Base-by-base conservation (phyloP, 1,140 invertebrate genomes). In the Ladona fulva region DNA sequence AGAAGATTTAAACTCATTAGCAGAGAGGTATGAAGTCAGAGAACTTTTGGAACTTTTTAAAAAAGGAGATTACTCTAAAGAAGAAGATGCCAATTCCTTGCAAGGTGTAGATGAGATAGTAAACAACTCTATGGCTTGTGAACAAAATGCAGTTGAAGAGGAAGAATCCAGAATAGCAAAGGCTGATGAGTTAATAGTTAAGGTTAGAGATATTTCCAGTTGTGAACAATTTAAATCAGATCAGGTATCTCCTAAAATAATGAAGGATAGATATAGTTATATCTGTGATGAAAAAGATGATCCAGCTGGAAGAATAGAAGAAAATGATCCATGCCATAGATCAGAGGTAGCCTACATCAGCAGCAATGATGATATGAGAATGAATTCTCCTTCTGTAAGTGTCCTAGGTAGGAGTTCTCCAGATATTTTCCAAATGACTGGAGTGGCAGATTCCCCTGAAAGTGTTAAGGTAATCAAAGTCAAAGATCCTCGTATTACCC, bases 81-180 rank as follows among this genome's bases (percentile, higher is more conserved):
- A 22, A 12, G 14, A 19, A 5, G 3, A 3, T 6, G 52, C 52
- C 14, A 12, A 66, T 66, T 19, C 14, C 14, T 3, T 66, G 14
- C 14, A 25, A 66, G 11, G 11, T 14, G 7, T 24, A 6, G 24
- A 59, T 0, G 19, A 14, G 0, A 77, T 52, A 19, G 14, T 3
- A 52, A 77, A 16, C 6, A 24, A 24, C 24, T 52, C 79, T 78
- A 77, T 82, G 78, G 84, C 82, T 78, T 83, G 84, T 42, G 83
- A 82, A 73, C 81, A 82, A 80, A 75, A 82, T 25, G 77, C 81
- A 14, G 80, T 19, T 42, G 73, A 80, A 78, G 83, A 84, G 77
- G 82, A 79, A 11, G 81, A 77, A 74, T 73, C 44, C 24, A 42
- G 80, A 24, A 73, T 75, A 19, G 81, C 81, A 24, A 78, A 78